A percentile compares a stretch with the other conserved stretches of the same genome.
Conservation (phyloP, 2,113 vertebrate genomes). For the Oncorhynchus clarkii region DNA sequence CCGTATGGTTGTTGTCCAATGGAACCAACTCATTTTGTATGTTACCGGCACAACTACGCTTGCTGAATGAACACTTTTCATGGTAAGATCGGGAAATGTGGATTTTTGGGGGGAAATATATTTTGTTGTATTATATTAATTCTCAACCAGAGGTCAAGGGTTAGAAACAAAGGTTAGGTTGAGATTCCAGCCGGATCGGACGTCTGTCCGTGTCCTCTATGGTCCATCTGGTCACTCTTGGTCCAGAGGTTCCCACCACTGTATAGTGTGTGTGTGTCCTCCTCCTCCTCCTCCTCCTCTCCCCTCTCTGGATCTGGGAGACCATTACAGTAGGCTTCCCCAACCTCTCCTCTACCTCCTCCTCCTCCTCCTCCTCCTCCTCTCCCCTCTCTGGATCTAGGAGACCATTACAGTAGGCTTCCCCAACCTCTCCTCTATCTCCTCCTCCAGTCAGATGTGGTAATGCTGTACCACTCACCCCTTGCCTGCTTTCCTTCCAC, state of each 20-base stretch:
- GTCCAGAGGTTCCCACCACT: conserved; percentile 26
- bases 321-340: too few species aligned
- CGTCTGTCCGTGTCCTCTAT: neutral
- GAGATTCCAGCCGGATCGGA: too few species aligned
- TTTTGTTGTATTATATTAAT: neutral
- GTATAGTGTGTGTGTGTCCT: conserved; percentile 21
- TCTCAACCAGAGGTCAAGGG: neutral
- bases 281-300: neutral
- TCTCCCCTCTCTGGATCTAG: too few species aligned
- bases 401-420: too few species aligned
- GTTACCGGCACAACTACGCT: neutral
- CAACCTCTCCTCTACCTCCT: too few species aligned
- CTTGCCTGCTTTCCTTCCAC: neutral
- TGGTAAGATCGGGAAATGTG: neutral
- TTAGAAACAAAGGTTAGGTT: neutral
- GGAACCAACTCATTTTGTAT: neutral
- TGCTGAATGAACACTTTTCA: neutral
- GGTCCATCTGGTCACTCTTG: too few species aligned
- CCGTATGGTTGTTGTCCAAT: neutral
- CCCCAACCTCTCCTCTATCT: too few species aligned
- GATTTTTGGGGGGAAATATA: neutral
- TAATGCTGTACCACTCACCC: neutral
- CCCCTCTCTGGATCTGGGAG: too few species aligned
- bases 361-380: too few species aligned
- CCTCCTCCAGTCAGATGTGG: conserved; percentile 4